phyloP scores from a whole-genome alignment of 2,888 invertebrate species.

The Aleiodes leptofemur region DNA sequence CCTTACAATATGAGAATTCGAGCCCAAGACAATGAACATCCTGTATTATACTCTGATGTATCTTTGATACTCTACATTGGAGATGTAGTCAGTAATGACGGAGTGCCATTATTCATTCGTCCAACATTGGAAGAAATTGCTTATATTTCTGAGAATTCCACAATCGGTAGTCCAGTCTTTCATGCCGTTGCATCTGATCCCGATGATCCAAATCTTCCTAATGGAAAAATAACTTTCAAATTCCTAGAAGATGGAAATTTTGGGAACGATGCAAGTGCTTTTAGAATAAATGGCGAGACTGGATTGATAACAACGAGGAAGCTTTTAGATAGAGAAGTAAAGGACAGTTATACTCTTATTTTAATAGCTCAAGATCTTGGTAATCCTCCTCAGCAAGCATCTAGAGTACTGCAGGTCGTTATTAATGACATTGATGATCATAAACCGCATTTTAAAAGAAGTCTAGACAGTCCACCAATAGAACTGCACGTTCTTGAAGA shows the following conservation, averaged over 20 bases:
- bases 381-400: conserved; percentile 85
- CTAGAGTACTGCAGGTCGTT: conserved; percentile 82
- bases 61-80: conserved; percentile 83
- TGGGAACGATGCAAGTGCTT: conserved; percentile 70
- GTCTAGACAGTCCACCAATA: conserved; percentile 80
- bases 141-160: conserved; percentile 84
- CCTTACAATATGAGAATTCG: conserved; percentile 83
- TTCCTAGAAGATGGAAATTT: conserved; percentile 82
- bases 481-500: conserved; percentile 82
- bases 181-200: conserved; percentile 87
- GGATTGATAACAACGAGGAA: conserved; percentile 85
- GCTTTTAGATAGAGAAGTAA: conserved; percentile 84
- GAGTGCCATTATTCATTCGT: conserved; percentile 85
- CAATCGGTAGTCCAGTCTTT: conserved; percentile 84
- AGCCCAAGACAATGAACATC: conserved; percentile 83
- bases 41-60: conserved; percentile 79
- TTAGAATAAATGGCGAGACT: conserved; percentile 75
- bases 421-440: conserved; percentile 88
- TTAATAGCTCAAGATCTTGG: conserved; percentile 88
- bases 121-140: conserved; percentile 84
- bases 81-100: conserved; percentile 88
- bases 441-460: conserved; percentile 83
- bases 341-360: conserved; percentile 85
- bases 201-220: conserved; percentile 85
- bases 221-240: conserved; percentile 84